These are phyloP conservation scores for Hydropsyche tenuis DNA, from an alignment of 1,140 invertebrate species.

Conservation along the genomic window DNA sequence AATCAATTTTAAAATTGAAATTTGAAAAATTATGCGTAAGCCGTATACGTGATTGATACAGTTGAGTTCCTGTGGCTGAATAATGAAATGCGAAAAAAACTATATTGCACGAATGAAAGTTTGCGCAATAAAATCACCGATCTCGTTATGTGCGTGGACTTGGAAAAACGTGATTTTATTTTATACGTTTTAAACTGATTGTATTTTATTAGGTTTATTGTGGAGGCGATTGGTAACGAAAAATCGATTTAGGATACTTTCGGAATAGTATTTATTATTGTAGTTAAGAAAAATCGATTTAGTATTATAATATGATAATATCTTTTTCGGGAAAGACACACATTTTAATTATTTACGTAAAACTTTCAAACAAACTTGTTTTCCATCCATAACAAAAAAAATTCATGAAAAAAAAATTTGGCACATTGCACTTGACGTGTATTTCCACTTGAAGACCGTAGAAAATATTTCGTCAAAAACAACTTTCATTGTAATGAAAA, in stretches of 20 bases:
- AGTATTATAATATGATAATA: no score
- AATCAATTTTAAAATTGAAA: not conserved
- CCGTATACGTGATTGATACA: no score
- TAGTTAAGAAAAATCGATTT: no score
- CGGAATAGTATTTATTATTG: no score
- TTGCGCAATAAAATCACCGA: constrained; percentile 9
- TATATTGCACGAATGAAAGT: constrained; percentile 15
- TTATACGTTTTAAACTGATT: not conserved
- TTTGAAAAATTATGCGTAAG: not conserved
- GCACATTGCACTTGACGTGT: constrained; percentile 10
- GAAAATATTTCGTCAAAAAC: constrained; percentile 33
- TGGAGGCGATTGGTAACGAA: no score
- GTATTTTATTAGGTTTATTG: not conserved
- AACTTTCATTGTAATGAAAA: constrained; percentile 40
- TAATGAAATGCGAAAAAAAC: no score
- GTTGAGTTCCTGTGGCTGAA: no score
- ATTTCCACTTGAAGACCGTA: constrained; percentile 8
- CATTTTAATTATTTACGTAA: no score
- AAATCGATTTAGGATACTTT: no score
- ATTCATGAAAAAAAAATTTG: constrained; percentile 17
- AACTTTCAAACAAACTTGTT: no score
- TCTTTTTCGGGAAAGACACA: no score
- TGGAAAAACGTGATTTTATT: constrained; percentile 13
- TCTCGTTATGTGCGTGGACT: not conserved
- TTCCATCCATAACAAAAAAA: not conserved